Evolutionary conservation across 2,113 vertebrate species (phyloP), one percentile per base, ranked within the genome.

Genomic region (Corythornis madagascariensis): DNA sequence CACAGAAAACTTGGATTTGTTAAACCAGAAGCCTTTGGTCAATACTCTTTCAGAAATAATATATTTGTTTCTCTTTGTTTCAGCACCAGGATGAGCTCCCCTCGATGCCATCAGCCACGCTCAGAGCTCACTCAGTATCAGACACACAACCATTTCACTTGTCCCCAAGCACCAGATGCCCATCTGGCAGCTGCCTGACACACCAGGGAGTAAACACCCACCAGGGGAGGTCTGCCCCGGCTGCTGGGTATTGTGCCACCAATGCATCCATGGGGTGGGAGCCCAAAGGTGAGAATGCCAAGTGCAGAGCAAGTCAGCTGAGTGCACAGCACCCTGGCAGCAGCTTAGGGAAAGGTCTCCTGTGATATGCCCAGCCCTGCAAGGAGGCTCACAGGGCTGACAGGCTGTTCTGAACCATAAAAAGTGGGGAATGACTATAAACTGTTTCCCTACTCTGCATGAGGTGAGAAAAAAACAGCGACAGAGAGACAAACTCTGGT

Each of bases 1-100:
- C 16, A 73, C 0, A 6, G 43, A 75, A 88, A 88, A 92, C 85
- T 55, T 85, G 61, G 87, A 83, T 94, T 66, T 80, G 53, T 63
- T 55, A 93, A 93, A 95, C 38, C 11, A 94, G 55, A 83, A 93
- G 75, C 61, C 60, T 79, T 72, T 79, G n/a, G 84, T 89, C 47
- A 67, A 56, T 8, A 61, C 89, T 59, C 29, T 63, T 94, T 38
- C 64, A 57, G 65, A 21, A 52, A 60, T 33, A 75, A 28, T 84
- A 35, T 63, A 65, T 92, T 60, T 73, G 12, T 85, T 91, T 63
- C 43, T 79, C 45, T 56, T 0, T 33, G 31, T 43, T 57, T 83
- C 69, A 15, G 56, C 72, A 45, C 26, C 48, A 60, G 40, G n/a
- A 71, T 60, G 85, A 71, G 69, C 35, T 77, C 16, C 33, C 35